These are phyloP conservation scores for Hipposideros larvatus DNA, from an alignment of 2,797 vertebrate genomes.

Conservation along the genomic window DNA sequence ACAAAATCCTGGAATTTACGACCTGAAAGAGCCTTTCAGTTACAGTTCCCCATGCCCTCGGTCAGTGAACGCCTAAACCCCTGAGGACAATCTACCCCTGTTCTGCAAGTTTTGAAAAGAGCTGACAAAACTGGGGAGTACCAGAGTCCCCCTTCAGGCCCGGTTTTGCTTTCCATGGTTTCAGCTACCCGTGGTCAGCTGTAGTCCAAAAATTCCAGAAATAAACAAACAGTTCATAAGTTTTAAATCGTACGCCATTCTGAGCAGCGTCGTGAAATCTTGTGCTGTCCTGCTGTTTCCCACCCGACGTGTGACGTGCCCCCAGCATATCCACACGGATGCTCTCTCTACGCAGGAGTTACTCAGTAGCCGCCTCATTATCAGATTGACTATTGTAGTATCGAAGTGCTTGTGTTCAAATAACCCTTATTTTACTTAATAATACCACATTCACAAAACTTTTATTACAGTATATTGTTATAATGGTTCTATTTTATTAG, in stretches of 20 bases:
- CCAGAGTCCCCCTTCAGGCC: fast-evolving
- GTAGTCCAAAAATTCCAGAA: background rate
- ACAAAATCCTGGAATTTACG: background rate
- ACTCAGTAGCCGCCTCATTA: background rate
- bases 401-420: too few relatives aligned
- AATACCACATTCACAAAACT: too few relatives aligned
- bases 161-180: background rate
- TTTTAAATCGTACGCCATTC: background rate
- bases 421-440: too few relatives aligned
- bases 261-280: fast-evolving
- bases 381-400: background rate
- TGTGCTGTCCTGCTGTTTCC: fast-evolving
- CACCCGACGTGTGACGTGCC: fast-evolving
- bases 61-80: background rate
- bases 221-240: fast-evolving
- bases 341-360: background rate
- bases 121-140: fast-evolving
- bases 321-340: too few relatives aligned
- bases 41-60: background rate
- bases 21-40: background rate
- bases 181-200: background rate
- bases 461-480: too few relatives aligned
- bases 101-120: background rate
- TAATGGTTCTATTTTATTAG: too few relatives aligned
- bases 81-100: too few relatives aligned